These are phyloP conservation scores for Drosophila kanapiae DNA, from an alignment of 1,140 invertebrate species.

Conservation along the genomic window DNA sequence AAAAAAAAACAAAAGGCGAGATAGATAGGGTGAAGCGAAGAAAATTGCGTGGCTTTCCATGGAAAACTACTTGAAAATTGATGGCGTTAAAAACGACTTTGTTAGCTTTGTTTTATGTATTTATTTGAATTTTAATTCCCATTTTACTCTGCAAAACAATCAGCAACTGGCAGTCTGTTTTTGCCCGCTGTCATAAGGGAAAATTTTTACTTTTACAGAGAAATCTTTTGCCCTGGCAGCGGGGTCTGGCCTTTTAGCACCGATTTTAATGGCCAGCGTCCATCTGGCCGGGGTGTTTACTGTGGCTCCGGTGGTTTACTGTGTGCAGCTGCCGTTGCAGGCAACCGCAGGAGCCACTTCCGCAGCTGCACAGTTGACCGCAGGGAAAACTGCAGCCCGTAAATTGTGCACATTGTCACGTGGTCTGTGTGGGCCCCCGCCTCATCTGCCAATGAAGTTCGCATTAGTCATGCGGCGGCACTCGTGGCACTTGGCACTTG, in stretches of 20 bases:
- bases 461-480: constrained; percentile 61
- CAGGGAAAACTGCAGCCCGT: constrained; percentile 35
- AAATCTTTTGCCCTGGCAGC: constrained; percentile 13
- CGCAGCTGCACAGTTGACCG: constrained; percentile 30
- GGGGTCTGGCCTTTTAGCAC: constrained; percentile 36
- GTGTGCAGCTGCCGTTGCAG: constrained; percentile 8
- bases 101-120: constrained; percentile 60
- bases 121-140: constrained; percentile 75
- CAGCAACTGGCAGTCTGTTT: constrained; percentile 57
- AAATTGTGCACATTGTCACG: constrained; percentile 63
- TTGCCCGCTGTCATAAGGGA: constrained; percentile 71
- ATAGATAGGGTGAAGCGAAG: background rate
- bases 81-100: constrained; percentile 63
- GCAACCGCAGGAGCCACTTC: constrained; percentile 37
- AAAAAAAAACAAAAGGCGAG: background rate
- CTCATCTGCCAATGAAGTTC: constrained; percentile 68
- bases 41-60: constrained; percentile 40
- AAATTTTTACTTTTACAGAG: constrained; percentile 56
- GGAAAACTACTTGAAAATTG: constrained; percentile 79
- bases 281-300: constrained; percentile 55
- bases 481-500: constrained; percentile 36
- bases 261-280: constrained; percentile 48
- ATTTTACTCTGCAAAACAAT: constrained; percentile 57
- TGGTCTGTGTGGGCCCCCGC: constrained; percentile 21
- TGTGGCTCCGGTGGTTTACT: constrained; percentile 23